These are phyloP conservation scores for Volucella inflata DNA, from an alignment of 2,888 invertebrate genomes.

Conservation along the genomic window DNA sequence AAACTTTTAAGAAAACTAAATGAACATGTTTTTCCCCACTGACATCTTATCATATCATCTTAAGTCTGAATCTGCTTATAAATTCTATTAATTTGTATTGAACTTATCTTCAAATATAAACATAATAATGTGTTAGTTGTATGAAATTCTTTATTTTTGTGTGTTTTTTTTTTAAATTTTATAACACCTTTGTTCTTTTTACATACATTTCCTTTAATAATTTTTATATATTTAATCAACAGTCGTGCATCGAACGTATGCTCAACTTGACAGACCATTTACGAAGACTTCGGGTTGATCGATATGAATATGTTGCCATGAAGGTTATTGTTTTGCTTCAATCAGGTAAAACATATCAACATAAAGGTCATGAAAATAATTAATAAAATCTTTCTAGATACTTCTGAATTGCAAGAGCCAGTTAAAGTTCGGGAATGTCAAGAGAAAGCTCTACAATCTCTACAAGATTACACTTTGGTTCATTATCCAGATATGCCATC, in stretches of 20 bases:
- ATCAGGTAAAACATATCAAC: conserved; percentile 88
- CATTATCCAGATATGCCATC: conserved; percentile 97
- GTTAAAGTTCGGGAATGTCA: conserved; percentile 97
- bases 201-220: background rate
- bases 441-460: conserved; percentile 95
- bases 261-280: conserved; percentile 97
- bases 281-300: conserved; percentile 93
- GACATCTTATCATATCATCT: too few species aligned
- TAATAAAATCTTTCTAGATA: conserved; percentile 86
- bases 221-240: conserved; percentile 26
- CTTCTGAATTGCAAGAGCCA: conserved; percentile 95
- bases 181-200: background rate
- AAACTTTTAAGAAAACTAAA: too few species aligned
- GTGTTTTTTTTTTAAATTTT: background rate
- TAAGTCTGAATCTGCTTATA: too few species aligned
- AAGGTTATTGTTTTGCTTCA: conserved; percentile 96
- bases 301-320: conserved; percentile 98
- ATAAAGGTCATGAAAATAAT: background rate
- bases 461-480: conserved; percentile 94
- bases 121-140: too few species aligned
- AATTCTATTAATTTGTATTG: too few species aligned
- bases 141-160: too few species aligned
- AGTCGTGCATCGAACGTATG: conserved; percentile 96
- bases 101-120: too few species aligned
- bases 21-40: too few species aligned